Conservation (phyloP, 2,797 vertebrate species). For the Anas bahamensis region DNA sequence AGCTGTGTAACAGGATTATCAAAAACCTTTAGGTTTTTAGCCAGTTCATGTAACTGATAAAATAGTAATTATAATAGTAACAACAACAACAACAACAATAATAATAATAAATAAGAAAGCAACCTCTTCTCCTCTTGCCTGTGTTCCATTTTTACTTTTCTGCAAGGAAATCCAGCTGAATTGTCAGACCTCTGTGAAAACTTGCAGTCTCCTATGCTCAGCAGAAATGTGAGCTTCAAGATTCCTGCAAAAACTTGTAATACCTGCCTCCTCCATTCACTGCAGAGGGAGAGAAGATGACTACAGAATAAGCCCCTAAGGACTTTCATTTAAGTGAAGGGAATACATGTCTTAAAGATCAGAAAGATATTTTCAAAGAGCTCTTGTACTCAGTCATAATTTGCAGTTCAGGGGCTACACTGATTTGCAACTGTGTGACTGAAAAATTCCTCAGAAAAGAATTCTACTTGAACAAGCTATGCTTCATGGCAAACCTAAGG, state of each 20-base stretch:
- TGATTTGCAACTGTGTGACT: background rate
- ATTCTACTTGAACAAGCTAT: background rate
- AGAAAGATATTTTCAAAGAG: background rate
- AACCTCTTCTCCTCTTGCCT: background rate
- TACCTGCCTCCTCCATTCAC: background rate
- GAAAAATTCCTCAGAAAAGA: background rate
- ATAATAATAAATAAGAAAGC: background rate
- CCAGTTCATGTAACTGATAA: background rate
- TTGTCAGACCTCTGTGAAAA: background rate
- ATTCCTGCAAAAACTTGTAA: fast-evolving
- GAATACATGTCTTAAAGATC: background rate
- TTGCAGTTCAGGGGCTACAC: background rate
- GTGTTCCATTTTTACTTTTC: background rate
- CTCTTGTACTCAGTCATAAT: background rate
- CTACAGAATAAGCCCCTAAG: background rate
- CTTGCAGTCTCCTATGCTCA: background rate
- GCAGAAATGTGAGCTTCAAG: background rate
- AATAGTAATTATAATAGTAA: background rate
- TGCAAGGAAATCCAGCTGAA: background rate
- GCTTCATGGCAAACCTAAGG: background rate
- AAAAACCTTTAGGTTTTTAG: background rate
- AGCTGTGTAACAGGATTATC: background rate
- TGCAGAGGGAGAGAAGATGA: background rate
- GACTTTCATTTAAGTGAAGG: background rate
- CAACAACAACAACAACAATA: no score